Evolutionary conservation across 2,113 vertebrate genomes (phyloP).

Genomic region (Irena cyanogastra): DNA sequence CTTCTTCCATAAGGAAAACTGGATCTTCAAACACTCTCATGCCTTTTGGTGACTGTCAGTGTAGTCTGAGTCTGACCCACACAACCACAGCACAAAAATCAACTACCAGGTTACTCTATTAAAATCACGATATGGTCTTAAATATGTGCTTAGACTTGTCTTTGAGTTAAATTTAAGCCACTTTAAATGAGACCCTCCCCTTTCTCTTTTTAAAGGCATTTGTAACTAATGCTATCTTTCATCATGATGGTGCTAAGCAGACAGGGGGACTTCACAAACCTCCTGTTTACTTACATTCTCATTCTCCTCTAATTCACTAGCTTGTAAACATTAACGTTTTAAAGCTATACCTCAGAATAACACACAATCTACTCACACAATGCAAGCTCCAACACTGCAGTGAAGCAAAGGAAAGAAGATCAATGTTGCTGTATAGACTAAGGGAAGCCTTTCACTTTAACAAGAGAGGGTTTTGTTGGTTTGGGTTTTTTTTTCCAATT

Average conservation of each 20-base stretch:
- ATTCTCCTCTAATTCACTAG: background rate
- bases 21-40: background rate
- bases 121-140: background rate
- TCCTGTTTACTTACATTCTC: background rate
- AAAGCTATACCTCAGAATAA: background rate
- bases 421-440: background rate
- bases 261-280: background rate
- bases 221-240: background rate
- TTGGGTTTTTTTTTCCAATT: background rate
- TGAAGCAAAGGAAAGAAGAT: background rate
- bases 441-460: background rate
- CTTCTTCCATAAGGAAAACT: background rate
- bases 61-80: background rate
- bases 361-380: background rate
- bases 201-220: background rate
- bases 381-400: background rate
- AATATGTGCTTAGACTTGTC: background rate
- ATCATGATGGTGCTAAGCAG: background rate
- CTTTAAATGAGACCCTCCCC: background rate
- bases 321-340: background rate
- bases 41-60: background rate
- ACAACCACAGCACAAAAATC: background rate
- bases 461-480: background rate
- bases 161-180: background rate
- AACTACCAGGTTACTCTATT: background rate